These are phyloP conservation scores for Latrodectus geometricus DNA, from an alignment of 1,140 invertebrate species.

Conservation along the genomic window DNA sequence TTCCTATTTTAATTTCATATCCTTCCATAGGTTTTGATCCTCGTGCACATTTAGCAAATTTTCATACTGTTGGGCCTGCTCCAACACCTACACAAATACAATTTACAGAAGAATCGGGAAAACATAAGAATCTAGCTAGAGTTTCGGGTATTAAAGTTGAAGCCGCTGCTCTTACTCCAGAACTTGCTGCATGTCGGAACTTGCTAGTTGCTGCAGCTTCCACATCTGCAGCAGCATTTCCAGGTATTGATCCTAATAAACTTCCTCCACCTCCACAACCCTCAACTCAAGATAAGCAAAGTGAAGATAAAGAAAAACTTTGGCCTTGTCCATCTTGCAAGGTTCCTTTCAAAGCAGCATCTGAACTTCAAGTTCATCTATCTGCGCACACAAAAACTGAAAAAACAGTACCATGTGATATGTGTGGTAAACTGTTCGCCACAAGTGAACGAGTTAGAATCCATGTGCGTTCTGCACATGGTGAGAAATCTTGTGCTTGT, in stretches of 20 bases:
- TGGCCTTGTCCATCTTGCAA: slow-evolving; percentile 65
- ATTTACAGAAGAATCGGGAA: slow-evolving; percentile 48
- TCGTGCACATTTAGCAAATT: slow-evolving; percentile 62
- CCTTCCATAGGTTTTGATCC: slow-evolving; percentile 59
- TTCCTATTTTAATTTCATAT: not conserved
- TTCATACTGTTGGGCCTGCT: slow-evolving; percentile 54
- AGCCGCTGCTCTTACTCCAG: slow-evolving; percentile 46
- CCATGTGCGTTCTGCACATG: slow-evolving; percentile 63
- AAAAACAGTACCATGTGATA: slow-evolving; percentile 63
- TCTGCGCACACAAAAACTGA: slow-evolving; percentile 63
- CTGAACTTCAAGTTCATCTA: slow-evolving; percentile 63
- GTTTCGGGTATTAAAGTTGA: slow-evolving; percentile 56
- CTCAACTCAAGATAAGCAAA: slow-evolving; percentile 25
- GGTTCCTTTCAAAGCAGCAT: slow-evolving; percentile 63
- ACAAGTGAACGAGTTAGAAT: slow-evolving; percentile 62
- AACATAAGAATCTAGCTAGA: slow-evolving; percentile 46
- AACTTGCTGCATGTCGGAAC: slow-evolving; percentile 58
- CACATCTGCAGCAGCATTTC: slow-evolving; percentile 56
- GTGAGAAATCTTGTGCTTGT: slow-evolving; percentile 65
- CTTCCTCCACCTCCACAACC: slow-evolving; percentile 48
- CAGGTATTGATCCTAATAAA: slow-evolving; percentile 62
- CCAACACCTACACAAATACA: slow-evolving; percentile 58
- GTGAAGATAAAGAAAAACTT: slow-evolving; percentile 60
- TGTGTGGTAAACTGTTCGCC: slow-evolving; percentile 64
- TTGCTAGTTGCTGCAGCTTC: slow-evolving; percentile 52